These are phyloP conservation scores for Rhamnusium bicolor DNA, from an alignment of 2,888 invertebrate genomes.

Conservation along the genomic window DNA sequence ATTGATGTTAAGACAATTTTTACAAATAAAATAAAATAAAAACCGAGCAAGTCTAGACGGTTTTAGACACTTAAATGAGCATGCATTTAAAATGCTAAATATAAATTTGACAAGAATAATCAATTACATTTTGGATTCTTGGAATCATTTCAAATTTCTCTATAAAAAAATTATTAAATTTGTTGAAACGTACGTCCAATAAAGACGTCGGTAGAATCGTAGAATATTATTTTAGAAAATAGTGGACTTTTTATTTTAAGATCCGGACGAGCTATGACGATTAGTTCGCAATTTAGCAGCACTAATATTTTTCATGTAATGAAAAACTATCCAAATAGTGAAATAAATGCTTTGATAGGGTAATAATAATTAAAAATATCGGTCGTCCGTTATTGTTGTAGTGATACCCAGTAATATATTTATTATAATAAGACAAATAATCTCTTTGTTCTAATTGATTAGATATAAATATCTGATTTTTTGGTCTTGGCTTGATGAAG, in stretches of 20 bases:
- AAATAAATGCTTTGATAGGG: too few species aligned
- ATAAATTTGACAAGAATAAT: constrained; percentile 28
- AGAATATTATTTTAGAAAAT: background rate
- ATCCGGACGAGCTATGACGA: background rate
- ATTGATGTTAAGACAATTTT: background rate
- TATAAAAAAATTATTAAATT: constrained; percentile 6
- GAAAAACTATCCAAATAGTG: too few species aligned
- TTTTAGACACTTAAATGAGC: constrained; percentile 10
- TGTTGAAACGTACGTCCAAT: background rate
- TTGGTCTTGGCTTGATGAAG: too few species aligned
- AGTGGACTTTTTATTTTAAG: background rate
- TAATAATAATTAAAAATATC: too few species aligned
- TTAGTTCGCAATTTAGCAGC: background rate
- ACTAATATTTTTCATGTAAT: background rate
- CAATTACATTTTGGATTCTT: constrained; percentile 18
- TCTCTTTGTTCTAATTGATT: too few species aligned
- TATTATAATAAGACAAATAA: too few species aligned
- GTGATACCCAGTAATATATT: too few species aligned
- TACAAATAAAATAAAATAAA: constrained; percentile 19
- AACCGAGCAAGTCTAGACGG: constrained; percentile 21
- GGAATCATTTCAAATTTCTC: background rate
- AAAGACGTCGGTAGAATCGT: background rate
- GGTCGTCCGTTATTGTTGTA: too few species aligned
- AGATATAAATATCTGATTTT: too few species aligned
- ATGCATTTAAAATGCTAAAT: constrained; percentile 21